Evolutionary conservation across 2,113 vertebrate species (phyloP), one percentile per base, ranked within the genome.

Genomic region (Stegostoma tigrinum): DNA sequence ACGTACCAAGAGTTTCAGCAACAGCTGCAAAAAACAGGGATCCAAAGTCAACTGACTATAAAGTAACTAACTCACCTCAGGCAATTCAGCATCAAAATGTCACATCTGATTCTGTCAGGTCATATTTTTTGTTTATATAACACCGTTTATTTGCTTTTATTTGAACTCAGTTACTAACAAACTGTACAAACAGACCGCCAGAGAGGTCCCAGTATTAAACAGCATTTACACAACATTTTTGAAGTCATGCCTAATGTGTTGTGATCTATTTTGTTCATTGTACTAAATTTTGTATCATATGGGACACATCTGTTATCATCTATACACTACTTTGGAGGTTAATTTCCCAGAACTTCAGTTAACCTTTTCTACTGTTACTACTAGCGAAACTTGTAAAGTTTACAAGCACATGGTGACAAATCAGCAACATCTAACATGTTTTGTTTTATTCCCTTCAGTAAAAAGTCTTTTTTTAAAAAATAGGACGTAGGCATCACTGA

Each of bases 61-160:
- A 42, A 83, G 80, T 21, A 83, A 83, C 80, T 7, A 21, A n/a
- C 7, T 38, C 89, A 38, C 55, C 19, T n/a, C 89, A 23, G 89
- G 55, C 89, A 93, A 93, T 21, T 93, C 89, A 38, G 10, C 64
- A 30, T 23, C 89, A 66, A n/a, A 93, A 93, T 66, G 66, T 93
- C 89, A 93, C 61, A 93, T 93, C 89, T 93, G 30, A 42, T n/a
- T 93, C 89, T 66, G 19, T 66, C 61, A 66, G 64, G 38, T 66
- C 89, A 66, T 64, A 66, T 93, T 38, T 66, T 93, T 67, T 30
- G 12, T 66, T 23, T 24, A 38, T 23, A 67, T n/a, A 19, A 93
- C 34, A 93, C 38, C 67, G 67, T 67, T 67, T 93, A 93, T 91
- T 91, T 91, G 89, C 61, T 38, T 91, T 91, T 91, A 91, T 93